Conservation (phyloP, 2,113 vertebrate genomes). For the Salminus brasiliensis region DNA sequence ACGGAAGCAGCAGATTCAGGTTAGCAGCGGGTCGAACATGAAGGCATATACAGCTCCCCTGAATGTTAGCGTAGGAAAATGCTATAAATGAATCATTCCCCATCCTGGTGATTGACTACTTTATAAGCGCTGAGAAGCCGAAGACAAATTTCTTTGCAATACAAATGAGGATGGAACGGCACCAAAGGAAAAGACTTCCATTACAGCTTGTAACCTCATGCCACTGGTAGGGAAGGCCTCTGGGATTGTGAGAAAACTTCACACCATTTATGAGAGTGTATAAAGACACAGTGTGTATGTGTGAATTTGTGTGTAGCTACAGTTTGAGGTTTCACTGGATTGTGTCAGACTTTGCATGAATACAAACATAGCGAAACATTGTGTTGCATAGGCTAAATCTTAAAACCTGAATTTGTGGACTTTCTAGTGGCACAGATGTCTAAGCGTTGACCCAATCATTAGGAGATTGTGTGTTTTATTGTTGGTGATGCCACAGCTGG, state of each 20-base stretch:
- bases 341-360: neutral
- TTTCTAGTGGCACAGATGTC: too few species aligned
- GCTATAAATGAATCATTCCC: slow-evolving; percentile 49
- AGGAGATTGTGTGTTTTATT: too few species aligned
- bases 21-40: slow-evolving; percentile 39
- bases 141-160: slow-evolving; percentile 55
- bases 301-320: neutral
- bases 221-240: slow-evolving; percentile 28
- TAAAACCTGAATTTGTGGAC: too few species aligned
- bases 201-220: slow-evolving; percentile 43
- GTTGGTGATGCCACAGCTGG: too few species aligned
- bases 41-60: slow-evolving; percentile 36
- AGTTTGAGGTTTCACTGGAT: neutral
- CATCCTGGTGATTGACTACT: slow-evolving; percentile 47
- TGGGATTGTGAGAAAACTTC: slow-evolving; percentile 39
- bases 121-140: slow-evolving; percentile 47
- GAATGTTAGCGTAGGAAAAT: slow-evolving; percentile 22
- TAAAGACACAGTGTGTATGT: slow-evolving; percentile 13
- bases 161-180: slow-evolving; percentile 47
- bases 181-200: slow-evolving; percentile 53
- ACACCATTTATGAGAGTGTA: slow-evolving; percentile 37
- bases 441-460: too few species aligned
- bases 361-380: too few species aligned
- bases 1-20: slow-evolving; percentile 22
- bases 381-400: too few species aligned